A percentile compares a stretch with the other conserved stretches of the same genome.
Evolutionary conservation across 2,888 invertebrate species (phyloP).

Genomic region (Pycnomerus fuliginosus): DNA sequence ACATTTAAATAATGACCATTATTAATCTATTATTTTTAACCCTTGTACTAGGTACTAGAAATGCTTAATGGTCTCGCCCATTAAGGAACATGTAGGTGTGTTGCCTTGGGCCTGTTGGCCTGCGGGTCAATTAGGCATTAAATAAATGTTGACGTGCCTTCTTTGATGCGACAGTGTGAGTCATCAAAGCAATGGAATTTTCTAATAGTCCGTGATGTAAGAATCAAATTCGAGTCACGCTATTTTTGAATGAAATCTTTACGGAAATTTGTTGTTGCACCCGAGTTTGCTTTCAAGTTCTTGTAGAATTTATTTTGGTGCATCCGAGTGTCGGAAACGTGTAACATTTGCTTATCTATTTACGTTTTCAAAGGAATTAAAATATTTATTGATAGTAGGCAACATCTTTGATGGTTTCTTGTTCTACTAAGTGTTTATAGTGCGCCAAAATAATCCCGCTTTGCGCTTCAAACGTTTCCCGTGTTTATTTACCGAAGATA

Average conservation of each 20-base stretch:
- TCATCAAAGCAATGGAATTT: conserved; percentile 20
- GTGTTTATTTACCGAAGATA: conserved; percentile 47
- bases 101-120: conserved; percentile 50
- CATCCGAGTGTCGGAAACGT: too few species aligned
- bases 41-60: background rate
- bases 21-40: background rate
- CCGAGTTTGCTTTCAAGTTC: too few species aligned
- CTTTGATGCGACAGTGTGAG: conserved; percentile 32
- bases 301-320: too few species aligned
- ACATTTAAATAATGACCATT: too few species aligned
- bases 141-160: conserved; percentile 48
- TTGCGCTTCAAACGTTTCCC: conserved; percentile 32
- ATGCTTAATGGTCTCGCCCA: conserved; percentile 6
- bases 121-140: conserved; percentile 53
- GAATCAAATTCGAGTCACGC: background rate
- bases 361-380: conserved; percentile 48
- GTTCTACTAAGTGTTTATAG: conserved; percentile 44
- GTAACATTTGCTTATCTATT: conserved; percentile 43
- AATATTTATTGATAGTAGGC: conserved; percentile 47
- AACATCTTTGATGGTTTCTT: conserved; percentile 44
- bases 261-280: too few species aligned
- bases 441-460: conserved; percentile 44
- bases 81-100: conserved; percentile 47
- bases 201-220: conserved; percentile 6
- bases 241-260: too few species aligned